A percentile compares a stretch with the other conserved stretches of the same genome.
phyloP scores from a whole-genome alignment of 1,140 invertebrate genomes.

The Hyphantria cunea region DNA sequence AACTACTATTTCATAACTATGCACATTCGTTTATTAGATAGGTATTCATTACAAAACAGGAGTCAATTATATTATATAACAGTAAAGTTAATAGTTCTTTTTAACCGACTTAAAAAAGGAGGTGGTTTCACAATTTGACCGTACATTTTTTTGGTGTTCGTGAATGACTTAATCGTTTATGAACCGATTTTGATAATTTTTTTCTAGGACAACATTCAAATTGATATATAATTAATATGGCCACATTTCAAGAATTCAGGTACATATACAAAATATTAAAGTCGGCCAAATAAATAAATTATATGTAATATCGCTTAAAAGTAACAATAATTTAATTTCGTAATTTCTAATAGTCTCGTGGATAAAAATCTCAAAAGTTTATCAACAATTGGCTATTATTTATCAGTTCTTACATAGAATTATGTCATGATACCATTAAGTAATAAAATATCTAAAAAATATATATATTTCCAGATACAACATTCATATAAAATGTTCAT shows the following conservation, averaged over 20 bases:
- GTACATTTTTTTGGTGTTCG: no score
- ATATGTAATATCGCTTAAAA: constrained; percentile 55
- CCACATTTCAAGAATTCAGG: constrained; percentile 77
- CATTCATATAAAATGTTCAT: constrained; percentile 43
- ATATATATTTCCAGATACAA: constrained; percentile 49
- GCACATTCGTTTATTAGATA: constrained; percentile 69
- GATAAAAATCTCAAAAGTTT: constrained; percentile 53
- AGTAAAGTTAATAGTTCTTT: constrained; percentile 60
- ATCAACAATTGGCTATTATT: constrained; percentile 41
- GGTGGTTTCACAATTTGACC: no score
- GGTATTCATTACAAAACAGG: constrained; percentile 68
- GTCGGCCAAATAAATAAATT: constrained; percentile 65
- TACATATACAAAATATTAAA: constrained; percentile 73
- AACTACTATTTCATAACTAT: constrained; percentile 49
- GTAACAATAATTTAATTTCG: constrained; percentile 74
- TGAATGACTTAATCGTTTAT: no score
- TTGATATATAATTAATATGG: constrained; percentile 72
- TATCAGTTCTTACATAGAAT: constrained; percentile 54
- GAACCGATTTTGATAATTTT: no score
- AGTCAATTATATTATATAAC: constrained; percentile 51
- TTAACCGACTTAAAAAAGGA: no score
- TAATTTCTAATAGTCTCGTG: constrained; percentile 69
- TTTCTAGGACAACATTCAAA: constrained; percentile 46
- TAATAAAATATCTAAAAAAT: constrained; percentile 66
- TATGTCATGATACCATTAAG: constrained; percentile 56